A percentile compares a stretch with the other conserved stretches of the same genome.
Evolutionary conservation across 2,888 invertebrate species (phyloP).

Genomic region (Gasteruption jaculator): DNA sequence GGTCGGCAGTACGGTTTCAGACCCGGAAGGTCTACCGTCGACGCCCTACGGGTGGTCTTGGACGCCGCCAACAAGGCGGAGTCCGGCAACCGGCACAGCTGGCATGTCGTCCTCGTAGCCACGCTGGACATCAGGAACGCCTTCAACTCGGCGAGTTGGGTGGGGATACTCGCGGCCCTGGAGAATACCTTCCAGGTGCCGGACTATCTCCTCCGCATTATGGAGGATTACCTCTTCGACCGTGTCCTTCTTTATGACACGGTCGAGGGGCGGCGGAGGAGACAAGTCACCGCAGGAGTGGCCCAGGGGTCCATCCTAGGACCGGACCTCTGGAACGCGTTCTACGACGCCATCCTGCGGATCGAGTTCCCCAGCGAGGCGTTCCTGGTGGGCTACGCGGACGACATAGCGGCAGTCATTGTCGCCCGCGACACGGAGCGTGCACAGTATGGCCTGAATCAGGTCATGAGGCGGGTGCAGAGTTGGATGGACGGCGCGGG

Average conservation of each 20-base stretch:
- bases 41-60: slow-evolving; percentile 19
- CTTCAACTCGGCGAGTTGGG: slow-evolving; percentile 21
- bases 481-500: too few relatives aligned
- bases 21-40: slow-evolving; percentile 21
- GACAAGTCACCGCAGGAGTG: slow-evolving; percentile 3
- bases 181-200: slow-evolving; percentile 22
- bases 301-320: slow-evolving; percentile 15
- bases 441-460: too few relatives aligned
- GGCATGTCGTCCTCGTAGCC: slow-evolving; percentile 21
- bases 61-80: slow-evolving; percentile 10
- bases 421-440: too few relatives aligned
- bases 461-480: too few relatives aligned
- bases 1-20: slow-evolving; percentile 12
- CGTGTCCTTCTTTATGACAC: slow-evolving; percentile 18
- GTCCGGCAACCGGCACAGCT: slow-evolving; percentile 13
- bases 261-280: background rate
- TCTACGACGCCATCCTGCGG: background rate
- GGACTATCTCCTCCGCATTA: slow-evolving; percentile 17
- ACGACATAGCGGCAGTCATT: too few relatives aligned
- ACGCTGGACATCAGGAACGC: slow-evolving; percentile 20
- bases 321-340: slow-evolving; percentile 12
- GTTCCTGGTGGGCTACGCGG: too few relatives aligned
- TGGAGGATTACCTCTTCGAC: slow-evolving; percentile 20
- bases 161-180: slow-evolving; percentile 20
- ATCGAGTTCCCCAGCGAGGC: too few relatives aligned